Conservation (phyloP, 2,113 vertebrate species). For the Spea bombifrons region DNA sequence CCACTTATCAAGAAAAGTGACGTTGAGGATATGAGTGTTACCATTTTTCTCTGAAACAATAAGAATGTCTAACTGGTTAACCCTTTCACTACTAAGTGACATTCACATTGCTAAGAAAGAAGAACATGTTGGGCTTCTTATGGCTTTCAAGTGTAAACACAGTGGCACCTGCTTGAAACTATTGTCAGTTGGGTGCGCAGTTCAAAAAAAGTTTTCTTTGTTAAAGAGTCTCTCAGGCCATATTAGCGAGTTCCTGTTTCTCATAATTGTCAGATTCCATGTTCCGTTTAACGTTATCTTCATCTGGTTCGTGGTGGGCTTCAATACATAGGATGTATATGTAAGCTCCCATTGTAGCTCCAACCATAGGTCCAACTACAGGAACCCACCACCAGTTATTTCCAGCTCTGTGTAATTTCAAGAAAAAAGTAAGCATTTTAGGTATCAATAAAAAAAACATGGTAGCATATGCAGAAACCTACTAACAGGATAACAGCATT, state of each 20-base stretch:
- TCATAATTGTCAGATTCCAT: conserved; percentile 65
- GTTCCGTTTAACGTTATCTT: conserved; percentile 51
- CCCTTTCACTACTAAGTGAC: neutral
- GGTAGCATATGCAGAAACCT: too few relatives aligned
- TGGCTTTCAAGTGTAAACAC: neutral
- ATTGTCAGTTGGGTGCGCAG: neutral
- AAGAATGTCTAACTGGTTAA: neutral
- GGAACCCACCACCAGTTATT: conserved; percentile 96
- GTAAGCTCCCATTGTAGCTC: conserved; percentile 75
- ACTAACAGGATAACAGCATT: too few relatives aligned
- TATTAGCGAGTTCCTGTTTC: conserved; percentile 81
- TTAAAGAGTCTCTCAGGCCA: conserved; percentile 59
- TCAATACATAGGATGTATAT: conserved; percentile 82
- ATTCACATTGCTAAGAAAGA: neutral
- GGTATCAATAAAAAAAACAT: neutral
- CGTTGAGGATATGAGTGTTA: conserved; percentile 14
- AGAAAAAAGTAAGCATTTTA: conserved; percentile 23
- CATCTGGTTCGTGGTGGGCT: conserved; percentile 74
- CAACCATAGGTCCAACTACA: conserved; percentile 82
- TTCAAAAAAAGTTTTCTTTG: neutral
- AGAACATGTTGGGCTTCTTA: neutral
- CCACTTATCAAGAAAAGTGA: conserved; percentile 20
- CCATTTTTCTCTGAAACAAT: conserved; percentile 11
- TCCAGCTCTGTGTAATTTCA: conserved; percentile 71
- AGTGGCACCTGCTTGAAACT: neutral